Base-by-base conservation (phyloP, 2,113 vertebrate genomes). In the Gorilla gorilla region DNA sequence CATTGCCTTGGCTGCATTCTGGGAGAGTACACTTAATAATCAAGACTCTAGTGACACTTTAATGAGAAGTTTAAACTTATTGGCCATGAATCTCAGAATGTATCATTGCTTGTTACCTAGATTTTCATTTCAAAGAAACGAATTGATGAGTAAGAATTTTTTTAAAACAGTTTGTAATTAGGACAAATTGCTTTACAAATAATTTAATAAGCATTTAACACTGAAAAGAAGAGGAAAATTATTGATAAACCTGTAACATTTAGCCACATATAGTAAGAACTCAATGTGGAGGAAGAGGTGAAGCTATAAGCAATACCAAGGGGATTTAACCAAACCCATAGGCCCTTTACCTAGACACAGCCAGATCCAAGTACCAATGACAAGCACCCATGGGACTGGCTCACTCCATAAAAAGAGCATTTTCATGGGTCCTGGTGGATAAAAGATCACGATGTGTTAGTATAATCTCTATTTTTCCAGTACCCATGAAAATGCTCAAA, bases 41-140 rank as follows among this genome's bases (percentile, higher is more conserved):
- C 68, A 20, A 72, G 61, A 81, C 97, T 93, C 75, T 72, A 88
- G 25, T 52, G 50, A 87, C 94, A 57, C 75, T 97, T 97, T 96
- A 97, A 84, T 94, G 97, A 96, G 90, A 23, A 96, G 27, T 89
- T 89, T 76, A 59, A 92, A 97, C 94, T 78, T 83, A 82, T 55
- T 96, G 73, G 23, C 59, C 80, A 94, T 40, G 84, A 94, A 98
- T 97, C 96, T 70, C 73, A 86, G 95, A 97, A 93, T 85, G 85
- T 66, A 14, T 93, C 96, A 64, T 48, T 94, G 52, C 27, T 96
- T 17, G 72, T 94, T 32, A 92, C 97, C 85, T 94, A 94, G 85
- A 84, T 87, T 96, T 94, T 98, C 70, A 97, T 94, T 98, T 95
- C 78, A 64, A 97, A 97, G 66, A 97, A 96, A 97, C 97, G 88